Conservation (phyloP, 2,113 vertebrate species). For the Brachypteracias leptosomus region DNA sequence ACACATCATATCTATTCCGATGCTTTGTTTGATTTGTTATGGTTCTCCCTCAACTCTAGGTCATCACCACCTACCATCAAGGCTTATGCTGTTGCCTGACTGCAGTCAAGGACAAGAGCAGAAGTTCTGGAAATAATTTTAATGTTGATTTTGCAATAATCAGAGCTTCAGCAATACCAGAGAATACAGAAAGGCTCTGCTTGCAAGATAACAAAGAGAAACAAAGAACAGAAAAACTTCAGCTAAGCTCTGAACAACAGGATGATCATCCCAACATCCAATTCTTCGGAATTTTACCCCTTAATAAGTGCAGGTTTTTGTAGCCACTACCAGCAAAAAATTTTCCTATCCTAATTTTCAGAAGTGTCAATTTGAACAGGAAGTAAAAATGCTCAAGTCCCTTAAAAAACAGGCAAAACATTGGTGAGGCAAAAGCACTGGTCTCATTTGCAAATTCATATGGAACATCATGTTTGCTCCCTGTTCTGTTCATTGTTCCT, state of each 20-base stretch:
- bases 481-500: conserved; percentile 30
- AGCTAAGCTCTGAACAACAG: background rate
- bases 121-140: background rate
- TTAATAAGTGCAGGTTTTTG: background rate
- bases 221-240: background rate
- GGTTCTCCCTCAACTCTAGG: background rate
- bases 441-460: conserved; percentile 10
- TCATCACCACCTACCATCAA: background rate
- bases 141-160: background rate
- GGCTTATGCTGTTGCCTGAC: background rate
- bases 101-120: background rate
- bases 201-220: background rate
- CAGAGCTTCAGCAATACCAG: background rate
- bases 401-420: background rate
- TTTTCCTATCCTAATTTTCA: background rate
- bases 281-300: background rate
- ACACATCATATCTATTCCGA: background rate
- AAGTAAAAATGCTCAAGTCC: background rate
- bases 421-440: background rate
- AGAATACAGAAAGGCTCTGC: background rate
- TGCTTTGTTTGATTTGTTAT: background rate
- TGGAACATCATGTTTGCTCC: background rate
- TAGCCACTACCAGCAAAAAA: background rate
- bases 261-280: background rate
- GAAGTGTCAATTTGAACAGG: background rate